phyloP scores from a whole-genome alignment of 2,888 invertebrate species.

The Diarsia rubi region DNA sequence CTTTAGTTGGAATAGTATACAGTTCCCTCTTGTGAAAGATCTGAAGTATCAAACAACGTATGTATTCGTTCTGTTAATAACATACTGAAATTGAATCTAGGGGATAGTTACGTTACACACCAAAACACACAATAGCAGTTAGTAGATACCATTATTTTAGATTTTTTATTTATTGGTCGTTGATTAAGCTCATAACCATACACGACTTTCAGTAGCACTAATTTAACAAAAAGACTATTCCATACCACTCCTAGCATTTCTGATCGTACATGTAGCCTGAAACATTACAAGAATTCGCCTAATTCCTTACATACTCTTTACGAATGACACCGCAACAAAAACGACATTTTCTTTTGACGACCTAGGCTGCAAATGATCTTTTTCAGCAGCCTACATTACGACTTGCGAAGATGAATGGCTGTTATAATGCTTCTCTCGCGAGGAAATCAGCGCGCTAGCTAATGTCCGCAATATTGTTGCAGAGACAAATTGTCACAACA shows the following conservation, averaged over 20 bases:
- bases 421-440: constrained; percentile 44
- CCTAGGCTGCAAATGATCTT: constrained; percentile 40
- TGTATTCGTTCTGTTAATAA: not conserved
- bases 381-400: constrained; percentile 28
- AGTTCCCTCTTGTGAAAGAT: not conserved
- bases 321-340: constrained; percentile 21
- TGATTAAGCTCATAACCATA: not conserved
- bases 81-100: not conserved
- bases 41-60: not conserved
- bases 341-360: constrained; percentile 21
- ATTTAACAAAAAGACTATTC: not conserved
- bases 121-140: not conserved
- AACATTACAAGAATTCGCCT: not conserved
- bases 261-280: not conserved
- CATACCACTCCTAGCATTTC: not conserved
- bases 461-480: constrained; percentile 71
- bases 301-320: constrained; percentile 11
- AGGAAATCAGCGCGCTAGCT: constrained; percentile 64
- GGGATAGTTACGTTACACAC: not conserved
- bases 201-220: not conserved
- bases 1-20: not conserved
- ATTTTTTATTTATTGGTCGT: not conserved
- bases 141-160: not conserved
- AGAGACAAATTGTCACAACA: constrained; percentile 78
- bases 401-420: constrained; percentile 49